Evolutionary conservation across 2,797 vertebrate species (phyloP).

Genomic region (Streptopelia turtur): DNA sequence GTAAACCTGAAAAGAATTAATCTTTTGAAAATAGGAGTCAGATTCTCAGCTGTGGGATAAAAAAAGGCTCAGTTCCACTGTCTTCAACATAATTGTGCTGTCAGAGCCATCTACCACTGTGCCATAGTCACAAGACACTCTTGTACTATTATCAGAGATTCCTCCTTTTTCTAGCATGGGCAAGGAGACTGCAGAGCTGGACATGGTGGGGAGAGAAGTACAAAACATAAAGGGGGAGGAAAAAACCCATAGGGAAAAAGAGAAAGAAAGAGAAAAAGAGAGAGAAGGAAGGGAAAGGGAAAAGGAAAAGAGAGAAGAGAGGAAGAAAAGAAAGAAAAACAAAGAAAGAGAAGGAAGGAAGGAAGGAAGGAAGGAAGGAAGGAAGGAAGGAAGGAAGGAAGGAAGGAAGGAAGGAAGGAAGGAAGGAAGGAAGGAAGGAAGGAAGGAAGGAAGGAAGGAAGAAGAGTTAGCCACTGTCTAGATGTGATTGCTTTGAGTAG

Average conservation of each 20-base stretch:
- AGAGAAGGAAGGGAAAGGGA: too few relatives aligned
- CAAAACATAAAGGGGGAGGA: background rate
- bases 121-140: background rate
- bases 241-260: background rate
- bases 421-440: too few relatives aligned
- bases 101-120: slow-evolving; percentile 19
- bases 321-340: too few relatives aligned
- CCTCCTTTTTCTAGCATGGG: background rate
- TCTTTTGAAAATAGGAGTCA: slow-evolving; percentile 40
- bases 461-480: background rate
- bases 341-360: too few relatives aligned
- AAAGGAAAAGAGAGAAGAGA: background rate
- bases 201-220: background rate
- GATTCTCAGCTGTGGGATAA: slow-evolving; percentile 29
- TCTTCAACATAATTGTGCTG: slow-evolving; percentile 20
- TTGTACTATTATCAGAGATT: background rate
- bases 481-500: background rate
- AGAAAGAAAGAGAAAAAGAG: too few relatives aligned
- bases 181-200: background rate
- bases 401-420: too few relatives aligned
- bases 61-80: slow-evolving; percentile 23
- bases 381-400: background rate
- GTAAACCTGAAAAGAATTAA: slow-evolving; percentile 34
- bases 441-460: background rate
- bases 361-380: background rate